Evolutionary conservation across 2,113 vertebrate species (phyloP).

Genomic region (Prionailurus viverrinus): DNA sequence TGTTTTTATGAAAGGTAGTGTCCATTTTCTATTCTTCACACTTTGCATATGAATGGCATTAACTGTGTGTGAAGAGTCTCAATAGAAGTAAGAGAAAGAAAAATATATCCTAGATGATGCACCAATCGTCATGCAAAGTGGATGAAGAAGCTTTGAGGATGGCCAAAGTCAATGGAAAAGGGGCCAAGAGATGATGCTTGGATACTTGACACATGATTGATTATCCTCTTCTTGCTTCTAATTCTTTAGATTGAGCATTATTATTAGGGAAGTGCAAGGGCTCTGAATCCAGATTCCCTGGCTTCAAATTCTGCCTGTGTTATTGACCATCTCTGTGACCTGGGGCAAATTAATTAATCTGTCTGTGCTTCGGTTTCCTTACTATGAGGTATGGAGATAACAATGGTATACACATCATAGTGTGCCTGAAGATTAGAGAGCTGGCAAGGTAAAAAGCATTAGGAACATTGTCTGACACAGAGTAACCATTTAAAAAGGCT

Average conservation of each 20-base stretch:
- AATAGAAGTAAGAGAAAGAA: conserved; percentile 10
- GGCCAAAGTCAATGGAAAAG: neutral
- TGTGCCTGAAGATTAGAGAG: conserved; percentile 34
- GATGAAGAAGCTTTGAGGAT: neutral
- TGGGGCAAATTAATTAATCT: conserved; percentile 18
- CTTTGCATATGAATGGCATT: conserved; percentile 31
- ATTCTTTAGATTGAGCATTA: conserved; percentile 21
- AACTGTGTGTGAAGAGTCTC: conserved; percentile 7
- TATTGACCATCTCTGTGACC: neutral
- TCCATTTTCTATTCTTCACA: conserved; percentile 27
- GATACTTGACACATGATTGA: neutral
- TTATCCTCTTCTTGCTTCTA: conserved; percentile 1
- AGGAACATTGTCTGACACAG: neutral
- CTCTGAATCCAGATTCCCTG: neutral
- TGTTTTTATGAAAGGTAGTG: conserved; percentile 41
- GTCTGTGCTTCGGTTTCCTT: neutral
- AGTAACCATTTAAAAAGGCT: neutral
- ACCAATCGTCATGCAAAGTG: neutral
- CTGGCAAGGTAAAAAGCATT: conserved; percentile 12
- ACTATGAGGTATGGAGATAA: neutral
- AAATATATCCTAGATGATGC: neutral
- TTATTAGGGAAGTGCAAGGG: neutral
- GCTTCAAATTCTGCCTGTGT: conserved; percentile 6
- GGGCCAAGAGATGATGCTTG: neutral
- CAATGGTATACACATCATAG: neutral